These are phyloP conservation scores for Tetramorium simillimum DNA, from an alignment of 1,140 invertebrate genomes.

Conservation along the genomic window DNA sequence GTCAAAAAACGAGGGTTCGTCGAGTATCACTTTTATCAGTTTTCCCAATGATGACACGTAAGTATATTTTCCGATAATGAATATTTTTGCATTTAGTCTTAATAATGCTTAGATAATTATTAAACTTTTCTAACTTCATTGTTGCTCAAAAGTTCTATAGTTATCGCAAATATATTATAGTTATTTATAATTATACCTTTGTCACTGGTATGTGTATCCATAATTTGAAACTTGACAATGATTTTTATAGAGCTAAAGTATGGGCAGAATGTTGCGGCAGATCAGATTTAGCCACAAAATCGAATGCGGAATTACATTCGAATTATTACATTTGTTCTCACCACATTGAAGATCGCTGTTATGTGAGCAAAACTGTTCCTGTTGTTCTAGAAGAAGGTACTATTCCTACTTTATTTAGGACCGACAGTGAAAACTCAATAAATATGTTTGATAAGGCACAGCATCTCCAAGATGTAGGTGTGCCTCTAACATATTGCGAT, in stretches of 20 bases:
- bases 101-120: not conserved
- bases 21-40: conserved; percentile 60
- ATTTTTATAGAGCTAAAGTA: conserved; percentile 66
- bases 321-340: conserved; percentile 76
- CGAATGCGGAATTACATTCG: conserved; percentile 70
- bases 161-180: too few relatives aligned
- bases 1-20: conserved; percentile 51
- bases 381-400: conserved; percentile 68
- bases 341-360: conserved; percentile 74
- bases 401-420: conserved; percentile 69
- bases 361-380: conserved; percentile 69
- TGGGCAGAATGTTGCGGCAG: conserved; percentile 74
- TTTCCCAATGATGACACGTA: conserved; percentile 69
- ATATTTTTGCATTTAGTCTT: not conserved
- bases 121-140: not conserved
- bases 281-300: conserved; percentile 69
- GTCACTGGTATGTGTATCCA: not conserved
- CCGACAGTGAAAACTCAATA: not conserved
- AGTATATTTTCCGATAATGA: conserved; percentile 4
- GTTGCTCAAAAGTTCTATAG: not conserved
- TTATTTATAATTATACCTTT: too few relatives aligned
- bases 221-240: not conserved
- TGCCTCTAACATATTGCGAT: conserved; percentile 54
- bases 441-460: conserved; percentile 41
- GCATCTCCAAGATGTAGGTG: conserved; percentile 10